These are phyloP conservation scores for Crotalus viridis DNA, from an alignment of 2,113 vertebrate species.

Conservation along the genomic window DNA sequence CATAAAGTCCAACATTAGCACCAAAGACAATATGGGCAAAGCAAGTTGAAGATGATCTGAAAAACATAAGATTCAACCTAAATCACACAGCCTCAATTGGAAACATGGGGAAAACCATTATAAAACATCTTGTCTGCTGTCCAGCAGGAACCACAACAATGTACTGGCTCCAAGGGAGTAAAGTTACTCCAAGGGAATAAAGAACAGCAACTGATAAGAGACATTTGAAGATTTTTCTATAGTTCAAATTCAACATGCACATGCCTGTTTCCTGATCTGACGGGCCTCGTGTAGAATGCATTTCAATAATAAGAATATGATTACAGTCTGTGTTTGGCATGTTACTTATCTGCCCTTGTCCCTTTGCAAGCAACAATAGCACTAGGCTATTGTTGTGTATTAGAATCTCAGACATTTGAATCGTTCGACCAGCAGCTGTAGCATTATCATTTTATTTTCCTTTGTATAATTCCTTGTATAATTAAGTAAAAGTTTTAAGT, in stretches of 20 bases:
- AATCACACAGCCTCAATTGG: background rate
- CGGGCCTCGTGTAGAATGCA: background rate
- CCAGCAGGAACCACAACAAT: background rate
- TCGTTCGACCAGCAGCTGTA: background rate
- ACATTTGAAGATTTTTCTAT: background rate
- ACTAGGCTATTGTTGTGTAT: background rate
- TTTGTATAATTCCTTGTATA: background rate
- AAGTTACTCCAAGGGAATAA: background rate
- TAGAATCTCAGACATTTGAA: background rate
- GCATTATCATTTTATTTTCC: background rate
- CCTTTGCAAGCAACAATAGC: background rate
- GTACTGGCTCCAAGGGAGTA: background rate
- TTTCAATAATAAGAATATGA: background rate
- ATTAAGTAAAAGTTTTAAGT: background rate
- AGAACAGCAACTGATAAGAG: background rate
- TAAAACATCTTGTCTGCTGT: background rate
- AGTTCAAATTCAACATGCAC: background rate
- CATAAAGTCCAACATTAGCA: background rate
- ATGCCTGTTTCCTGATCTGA: background rate
- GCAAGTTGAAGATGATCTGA: background rate
- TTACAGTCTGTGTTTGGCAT: background rate
- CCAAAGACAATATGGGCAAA: background rate
- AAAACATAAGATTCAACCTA: background rate
- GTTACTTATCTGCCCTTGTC: background rate
- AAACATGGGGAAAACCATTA: background rate